Evolutionary conservation across 2,113 vertebrate genomes (phyloP).

Genomic region (Sciurus niger): DNA sequence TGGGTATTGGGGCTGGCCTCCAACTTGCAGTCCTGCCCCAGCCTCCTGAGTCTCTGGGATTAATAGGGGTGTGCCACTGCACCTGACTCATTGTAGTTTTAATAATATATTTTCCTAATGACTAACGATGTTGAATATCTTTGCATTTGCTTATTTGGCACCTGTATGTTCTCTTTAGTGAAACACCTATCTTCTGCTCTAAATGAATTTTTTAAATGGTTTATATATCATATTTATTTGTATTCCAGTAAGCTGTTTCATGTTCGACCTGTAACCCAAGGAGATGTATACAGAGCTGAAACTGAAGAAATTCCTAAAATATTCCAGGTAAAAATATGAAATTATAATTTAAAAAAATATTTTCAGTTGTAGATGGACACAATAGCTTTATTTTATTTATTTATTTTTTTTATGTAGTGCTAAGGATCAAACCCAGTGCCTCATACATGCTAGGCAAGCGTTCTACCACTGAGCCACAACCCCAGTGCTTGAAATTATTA

Average conservation of each 20-base stretch:
- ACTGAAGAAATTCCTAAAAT: conserved; percentile 99
- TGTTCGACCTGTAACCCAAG: conserved; percentile 98
- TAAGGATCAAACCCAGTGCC: too few relatives aligned
- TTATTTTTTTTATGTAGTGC: not conserved
- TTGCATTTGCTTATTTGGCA: conserved; percentile 36
- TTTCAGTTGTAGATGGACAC: too few relatives aligned
- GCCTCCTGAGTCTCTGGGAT: too few relatives aligned
- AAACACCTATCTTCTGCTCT: conserved; percentile 47
- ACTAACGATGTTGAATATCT: not conserved
- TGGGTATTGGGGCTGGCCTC: too few relatives aligned
- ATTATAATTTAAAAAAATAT: not conserved
- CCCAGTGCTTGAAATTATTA: too few relatives aligned
- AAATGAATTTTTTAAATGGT: conserved; percentile 53
- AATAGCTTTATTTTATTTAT: too few relatives aligned
- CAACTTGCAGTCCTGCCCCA: too few relatives aligned
- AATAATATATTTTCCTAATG: conserved; percentile 31
- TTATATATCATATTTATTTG: conserved; percentile 78
- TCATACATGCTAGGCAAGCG: too few relatives aligned
- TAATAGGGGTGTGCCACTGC: too few relatives aligned
- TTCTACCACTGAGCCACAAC: too few relatives aligned
- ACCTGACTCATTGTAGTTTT: conserved; percentile 1
- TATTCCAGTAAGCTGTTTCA: conserved; percentile 97
- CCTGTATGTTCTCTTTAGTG: not conserved
- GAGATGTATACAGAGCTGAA: conserved; percentile 99
- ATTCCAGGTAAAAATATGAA: conserved; percentile 94